A percentile compares a stretch with the other conserved stretches of the same genome.
Conservation (phyloP, 2,797 vertebrate species). For the Poecilia velifera region DNA sequence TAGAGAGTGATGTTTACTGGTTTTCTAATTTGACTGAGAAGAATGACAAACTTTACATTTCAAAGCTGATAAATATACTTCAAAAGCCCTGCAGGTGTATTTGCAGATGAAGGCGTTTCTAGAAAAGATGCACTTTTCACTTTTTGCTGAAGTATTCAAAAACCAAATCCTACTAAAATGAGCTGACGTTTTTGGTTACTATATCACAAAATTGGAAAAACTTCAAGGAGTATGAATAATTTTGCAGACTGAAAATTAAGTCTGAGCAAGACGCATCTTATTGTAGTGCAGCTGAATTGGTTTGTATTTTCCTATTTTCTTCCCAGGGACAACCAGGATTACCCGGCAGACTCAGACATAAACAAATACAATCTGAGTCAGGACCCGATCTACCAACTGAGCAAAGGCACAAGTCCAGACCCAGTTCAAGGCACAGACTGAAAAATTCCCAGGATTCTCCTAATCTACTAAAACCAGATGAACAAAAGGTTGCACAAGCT, state of each 20-base stretch:
- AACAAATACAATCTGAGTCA: constrained; percentile 13
- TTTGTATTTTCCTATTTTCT: constrained; percentile 1
- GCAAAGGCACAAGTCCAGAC: constrained; percentile 14
- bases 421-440: background rate
- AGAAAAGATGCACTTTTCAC: background rate
- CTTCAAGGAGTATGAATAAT: background rate
- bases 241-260: background rate
- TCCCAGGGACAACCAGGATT: constrained; percentile 77
- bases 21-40: background rate
- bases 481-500: constrained; percentile 67
- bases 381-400: constrained; percentile 12
- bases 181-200: background rate
- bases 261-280: background rate
- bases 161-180: background rate
- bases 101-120: background rate
- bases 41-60: background rate
- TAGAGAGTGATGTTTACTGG: background rate
- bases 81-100: background rate
- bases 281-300: background rate
- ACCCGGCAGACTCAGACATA: constrained; percentile 37
- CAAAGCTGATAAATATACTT: background rate
- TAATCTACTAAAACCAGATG: background rate
- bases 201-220: background rate
- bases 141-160: background rate
- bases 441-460: constrained; percentile 2